Evolutionary conservation across 1,140 invertebrate genomes (phyloP).

Genomic region (Drosophila truncata): DNA sequence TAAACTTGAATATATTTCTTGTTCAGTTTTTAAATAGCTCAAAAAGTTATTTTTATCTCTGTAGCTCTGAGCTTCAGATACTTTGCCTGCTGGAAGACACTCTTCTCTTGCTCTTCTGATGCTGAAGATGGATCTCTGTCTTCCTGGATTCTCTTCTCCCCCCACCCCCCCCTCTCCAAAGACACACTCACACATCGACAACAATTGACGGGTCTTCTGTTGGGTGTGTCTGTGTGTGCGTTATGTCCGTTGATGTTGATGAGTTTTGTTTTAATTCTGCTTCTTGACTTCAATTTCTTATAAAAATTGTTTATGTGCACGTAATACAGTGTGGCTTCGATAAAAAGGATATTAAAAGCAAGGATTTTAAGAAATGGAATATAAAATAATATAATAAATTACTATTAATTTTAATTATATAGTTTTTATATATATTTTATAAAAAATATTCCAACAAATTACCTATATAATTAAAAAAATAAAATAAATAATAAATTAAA

Average conservation of each 20-base stretch:
- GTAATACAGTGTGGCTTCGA: slow-evolving; percentile 38
- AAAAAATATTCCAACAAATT: not conserved
- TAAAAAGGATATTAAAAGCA: slow-evolving; percentile 9
- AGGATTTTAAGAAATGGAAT: not conserved
- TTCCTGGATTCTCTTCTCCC: slow-evolving; percentile 31
- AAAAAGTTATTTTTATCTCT: slow-evolving; percentile 16
- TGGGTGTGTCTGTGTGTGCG: slow-evolving; percentile 34
- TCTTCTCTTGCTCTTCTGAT: slow-evolving; percentile 17
- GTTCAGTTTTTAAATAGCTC: not conserved
- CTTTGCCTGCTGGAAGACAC: slow-evolving; percentile 1
- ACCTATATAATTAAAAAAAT: too few species aligned
- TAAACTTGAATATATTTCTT: not conserved
- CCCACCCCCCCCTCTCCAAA: slow-evolving; percentile 9
- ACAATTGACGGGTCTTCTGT: slow-evolving; percentile 58
- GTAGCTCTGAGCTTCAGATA: slow-evolving; percentile 40
- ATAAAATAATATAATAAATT: not conserved
- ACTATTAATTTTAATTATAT: not conserved
- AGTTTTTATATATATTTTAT: not conserved
- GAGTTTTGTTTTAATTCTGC: slow-evolving; percentile 84
- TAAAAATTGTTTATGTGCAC: slow-evolving; percentile 79
- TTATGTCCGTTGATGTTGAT: slow-evolving; percentile 62
- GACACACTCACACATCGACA: slow-evolving; percentile 21
- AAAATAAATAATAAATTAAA: too few species aligned
- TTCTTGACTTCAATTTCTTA: slow-evolving; percentile 84
- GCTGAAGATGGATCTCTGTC: slow-evolving; percentile 72